Evolutionary conservation across 2,888 invertebrate genomes (phyloP).

Genomic region (Orthonevra nobilis): DNA sequence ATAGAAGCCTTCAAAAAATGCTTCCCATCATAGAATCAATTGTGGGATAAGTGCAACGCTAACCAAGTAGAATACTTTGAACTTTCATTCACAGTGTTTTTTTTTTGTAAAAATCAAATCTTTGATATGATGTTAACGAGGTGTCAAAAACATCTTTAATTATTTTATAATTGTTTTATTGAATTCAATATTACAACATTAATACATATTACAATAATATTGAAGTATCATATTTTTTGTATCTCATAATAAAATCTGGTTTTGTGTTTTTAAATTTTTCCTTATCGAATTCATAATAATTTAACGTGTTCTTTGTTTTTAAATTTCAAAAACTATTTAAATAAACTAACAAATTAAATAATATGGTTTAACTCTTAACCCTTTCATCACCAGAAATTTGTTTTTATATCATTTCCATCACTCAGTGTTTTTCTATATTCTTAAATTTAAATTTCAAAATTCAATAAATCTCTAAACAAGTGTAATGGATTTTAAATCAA

Average conservation of each 20-base stretch:
- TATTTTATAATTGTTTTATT: too few species aligned
- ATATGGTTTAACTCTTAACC: conserved; percentile 50
- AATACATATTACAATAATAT: conserved; percentile 59
- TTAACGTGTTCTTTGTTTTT: neutral
- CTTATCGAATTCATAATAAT: conserved; percentile 24
- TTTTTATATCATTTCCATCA: conserved; percentile 29
- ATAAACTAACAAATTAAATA: conserved; percentile 1
- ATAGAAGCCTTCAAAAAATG: too few species aligned
- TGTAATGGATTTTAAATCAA: conserved; percentile 45
- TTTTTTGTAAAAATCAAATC: too few species aligned
- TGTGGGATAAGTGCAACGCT: too few species aligned
- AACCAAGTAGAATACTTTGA: too few species aligned
- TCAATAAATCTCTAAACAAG: conserved; percentile 53
- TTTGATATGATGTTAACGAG: too few species aligned
- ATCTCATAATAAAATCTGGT: conserved; percentile 36
- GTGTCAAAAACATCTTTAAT: too few species aligned
- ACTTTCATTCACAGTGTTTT: too few species aligned
- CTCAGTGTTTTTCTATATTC: conserved; percentile 37
- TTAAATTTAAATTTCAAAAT: conserved; percentile 30
- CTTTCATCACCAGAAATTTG: conserved; percentile 62
- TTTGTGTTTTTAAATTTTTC: conserved; percentile 7
- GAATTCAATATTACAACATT: conserved; percentile 66
- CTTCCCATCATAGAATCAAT: too few species aligned
- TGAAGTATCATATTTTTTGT: conserved; percentile 22
- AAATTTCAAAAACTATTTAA: conserved; percentile 14